Percentiles rank a stretch among this genome's conserved stretches.
Evolutionary conservation across 2,888 invertebrate genomes (phyloP).

Genomic region (Drosophila mayaguana): DNA sequence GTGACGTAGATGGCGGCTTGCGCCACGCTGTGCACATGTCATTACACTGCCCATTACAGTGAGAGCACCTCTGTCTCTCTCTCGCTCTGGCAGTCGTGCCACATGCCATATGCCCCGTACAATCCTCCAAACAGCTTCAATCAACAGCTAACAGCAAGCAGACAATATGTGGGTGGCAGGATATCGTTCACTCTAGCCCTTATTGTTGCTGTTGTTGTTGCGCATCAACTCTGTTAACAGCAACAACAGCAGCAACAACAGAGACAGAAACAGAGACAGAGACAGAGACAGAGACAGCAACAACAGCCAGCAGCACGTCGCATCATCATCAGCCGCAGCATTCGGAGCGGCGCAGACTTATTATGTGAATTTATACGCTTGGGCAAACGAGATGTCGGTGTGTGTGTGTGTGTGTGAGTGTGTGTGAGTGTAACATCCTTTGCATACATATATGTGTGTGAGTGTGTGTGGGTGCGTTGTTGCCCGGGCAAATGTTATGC

Average conservation of each 20-base stretch:
- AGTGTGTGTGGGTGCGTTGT: constrained; percentile 24
- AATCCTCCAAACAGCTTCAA: constrained; percentile 27
- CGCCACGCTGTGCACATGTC: constrained; percentile 53
- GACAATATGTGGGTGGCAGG: constrained; percentile 21
- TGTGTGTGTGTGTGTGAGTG: constrained; percentile 7
- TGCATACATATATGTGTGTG: constrained; percentile 12
- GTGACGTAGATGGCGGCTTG: constrained; percentile 34
- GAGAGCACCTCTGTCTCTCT: constrained; percentile 25
- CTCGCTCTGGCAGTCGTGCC: constrained; percentile 19
- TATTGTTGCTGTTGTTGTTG: constrained; percentile 39
- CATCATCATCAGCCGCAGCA: constrained; percentile 64
- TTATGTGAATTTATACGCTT: constrained; percentile 78
- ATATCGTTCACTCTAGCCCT: constrained; percentile 58
- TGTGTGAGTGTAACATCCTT: background rate
- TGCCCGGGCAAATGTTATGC: constrained; percentile 74
- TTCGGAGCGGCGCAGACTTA: constrained; percentile 66
- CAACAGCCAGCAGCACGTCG: constrained; percentile 2
- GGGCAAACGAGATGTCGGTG: constrained; percentile 49
- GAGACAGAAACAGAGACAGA: background rate
- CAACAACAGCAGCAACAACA: constrained; percentile 17
- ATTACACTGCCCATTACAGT: constrained; percentile 60
- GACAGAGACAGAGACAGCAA: background rate
- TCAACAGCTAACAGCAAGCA: constrained; percentile 28
- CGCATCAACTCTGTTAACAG: constrained; percentile 60
- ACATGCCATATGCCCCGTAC: background rate